Conservation (phyloP, 2,888 invertebrate genomes). For the Drosophila longiperda region DNA sequence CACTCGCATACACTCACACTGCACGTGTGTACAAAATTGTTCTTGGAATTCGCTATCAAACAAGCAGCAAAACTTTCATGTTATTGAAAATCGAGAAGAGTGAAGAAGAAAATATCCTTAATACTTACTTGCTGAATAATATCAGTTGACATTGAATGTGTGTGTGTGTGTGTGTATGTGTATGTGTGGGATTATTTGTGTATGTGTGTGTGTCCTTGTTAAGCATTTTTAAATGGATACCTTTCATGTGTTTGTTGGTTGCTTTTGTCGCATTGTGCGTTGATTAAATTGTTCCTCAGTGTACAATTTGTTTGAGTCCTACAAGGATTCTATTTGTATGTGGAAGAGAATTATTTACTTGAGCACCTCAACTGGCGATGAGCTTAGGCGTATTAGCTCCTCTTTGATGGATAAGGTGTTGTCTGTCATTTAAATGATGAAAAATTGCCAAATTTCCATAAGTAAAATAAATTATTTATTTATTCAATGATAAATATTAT, state of each 20-base stretch:
- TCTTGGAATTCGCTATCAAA: constrained; percentile 71
- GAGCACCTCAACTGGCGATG: constrained; percentile 34
- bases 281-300: constrained; percentile 72
- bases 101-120: constrained; percentile 60
- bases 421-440: constrained; percentile 27
- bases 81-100: constrained; percentile 70
- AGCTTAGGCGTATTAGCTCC: constrained; percentile 37
- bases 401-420: constrained; percentile 52
- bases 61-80: constrained; percentile 70
- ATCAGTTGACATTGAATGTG: constrained; percentile 66
- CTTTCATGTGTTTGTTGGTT: constrained; percentile 36
- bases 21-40: constrained; percentile 41
- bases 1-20: not conserved
- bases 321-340: constrained; percentile 48
- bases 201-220: constrained; percentile 45
- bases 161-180: not conserved
- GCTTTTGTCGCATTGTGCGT: constrained; percentile 64
- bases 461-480: not conserved
- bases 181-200: not conserved
- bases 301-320: constrained; percentile 34
- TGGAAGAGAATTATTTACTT: constrained; percentile 62
- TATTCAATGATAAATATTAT: not conserved
- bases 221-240: constrained; percentile 77
- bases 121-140: constrained; percentile 66
- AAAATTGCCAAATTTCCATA: constrained; percentile 12